Conservation (phyloP, 2,797 vertebrate genomes). For the Calcarius lapponicus region DNA sequence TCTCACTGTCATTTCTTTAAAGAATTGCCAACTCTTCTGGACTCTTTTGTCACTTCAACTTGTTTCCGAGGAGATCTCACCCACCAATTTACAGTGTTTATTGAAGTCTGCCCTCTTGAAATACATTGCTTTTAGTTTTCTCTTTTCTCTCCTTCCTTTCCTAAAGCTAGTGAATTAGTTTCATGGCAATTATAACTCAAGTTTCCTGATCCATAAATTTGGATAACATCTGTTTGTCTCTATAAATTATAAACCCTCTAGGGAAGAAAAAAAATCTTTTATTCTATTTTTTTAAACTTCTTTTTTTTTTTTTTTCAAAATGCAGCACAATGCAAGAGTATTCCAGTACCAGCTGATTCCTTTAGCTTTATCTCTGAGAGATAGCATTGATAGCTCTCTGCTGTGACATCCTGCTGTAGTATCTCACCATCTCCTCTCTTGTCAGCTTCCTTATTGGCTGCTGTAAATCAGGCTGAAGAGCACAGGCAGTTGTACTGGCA, state of each 20-base stretch:
- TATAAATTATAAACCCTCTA: not conserved
- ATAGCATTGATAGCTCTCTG: not conserved
- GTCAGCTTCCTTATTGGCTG: not conserved
- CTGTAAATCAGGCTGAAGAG: not conserved
- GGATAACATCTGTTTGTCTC: not conserved
- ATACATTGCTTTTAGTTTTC: slow-evolving; percentile 49
- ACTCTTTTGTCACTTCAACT: slow-evolving; percentile 65
- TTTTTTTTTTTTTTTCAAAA: not conserved
- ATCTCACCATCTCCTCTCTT: not conserved
- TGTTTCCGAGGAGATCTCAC: slow-evolving; percentile 68
- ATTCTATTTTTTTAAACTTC: not conserved
- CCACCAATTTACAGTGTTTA: slow-evolving; percentile 57
- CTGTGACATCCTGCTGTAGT: not conserved
- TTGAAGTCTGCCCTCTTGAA: slow-evolving; percentile 45
- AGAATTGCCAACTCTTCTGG: slow-evolving; percentile 67
- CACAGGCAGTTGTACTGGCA: not conserved
- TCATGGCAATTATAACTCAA: not conserved
- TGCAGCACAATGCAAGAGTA: not conserved
- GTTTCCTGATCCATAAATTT: not conserved
- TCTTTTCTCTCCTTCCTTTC: slow-evolving; percentile 18
- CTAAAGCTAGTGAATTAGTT: slow-evolving; percentile 38
- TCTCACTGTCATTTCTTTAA: slow-evolving; percentile 72
- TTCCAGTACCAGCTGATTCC: not conserved
- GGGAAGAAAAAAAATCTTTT: not conserved
- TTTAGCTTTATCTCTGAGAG: not conserved